Conservation (phyloP, 2,797 vertebrate species). For the Merluccius polli region DNA sequence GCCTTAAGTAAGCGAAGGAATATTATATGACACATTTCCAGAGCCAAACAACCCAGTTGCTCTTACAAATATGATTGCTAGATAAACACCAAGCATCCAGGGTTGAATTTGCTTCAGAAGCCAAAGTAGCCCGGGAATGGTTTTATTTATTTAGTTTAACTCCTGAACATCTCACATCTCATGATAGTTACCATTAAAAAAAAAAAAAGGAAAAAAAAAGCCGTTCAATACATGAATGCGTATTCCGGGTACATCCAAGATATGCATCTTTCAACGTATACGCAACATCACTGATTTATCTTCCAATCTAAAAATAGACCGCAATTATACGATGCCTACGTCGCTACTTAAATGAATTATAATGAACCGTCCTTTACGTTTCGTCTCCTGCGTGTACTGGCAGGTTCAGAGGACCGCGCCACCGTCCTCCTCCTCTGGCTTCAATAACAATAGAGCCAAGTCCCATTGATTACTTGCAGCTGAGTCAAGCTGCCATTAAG, state of each 20-base stretch:
- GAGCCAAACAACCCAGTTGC: background rate
- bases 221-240: background rate
- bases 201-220: no score
- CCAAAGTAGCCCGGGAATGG: background rate
- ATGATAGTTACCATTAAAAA: background rate
- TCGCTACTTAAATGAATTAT: background rate
- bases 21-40: background rate
- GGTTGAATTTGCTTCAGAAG: background rate
- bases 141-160: no score
- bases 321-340: background rate
- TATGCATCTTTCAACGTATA: background rate
- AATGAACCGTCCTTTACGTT: background rate
- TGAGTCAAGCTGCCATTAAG: conserved; percentile 60
- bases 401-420: conserved; percentile 30
- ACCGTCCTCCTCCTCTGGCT: conserved; percentile 27
- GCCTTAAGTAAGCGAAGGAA: background rate
- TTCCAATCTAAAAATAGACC: background rate
- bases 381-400: conserved; percentile 12
- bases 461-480: conserved; percentile 59
- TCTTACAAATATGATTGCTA: background rate
- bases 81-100: background rate
- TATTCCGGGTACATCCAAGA: background rate
- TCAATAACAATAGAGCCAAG: conserved; percentile 48
- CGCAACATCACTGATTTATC: background rate
- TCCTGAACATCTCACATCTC: background rate